Conservation (phyloP, 2,797 vertebrate species). For the Okamejei kenojei region DNA sequence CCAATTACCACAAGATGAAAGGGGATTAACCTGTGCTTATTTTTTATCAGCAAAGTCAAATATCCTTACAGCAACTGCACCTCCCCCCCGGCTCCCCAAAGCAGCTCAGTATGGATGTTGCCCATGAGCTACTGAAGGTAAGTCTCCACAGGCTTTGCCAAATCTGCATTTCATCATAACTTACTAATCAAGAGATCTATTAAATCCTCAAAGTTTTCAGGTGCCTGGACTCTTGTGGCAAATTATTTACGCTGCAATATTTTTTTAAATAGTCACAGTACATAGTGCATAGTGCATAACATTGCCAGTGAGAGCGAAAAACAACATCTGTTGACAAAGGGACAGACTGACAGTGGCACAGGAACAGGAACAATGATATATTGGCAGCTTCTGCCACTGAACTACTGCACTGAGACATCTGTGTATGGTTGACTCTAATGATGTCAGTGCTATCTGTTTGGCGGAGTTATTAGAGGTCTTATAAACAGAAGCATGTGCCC, state of each 20-base stretch:
- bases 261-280: not conserved
- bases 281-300: not conserved
- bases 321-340: not conserved
- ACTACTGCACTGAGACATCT: constrained; percentile 11
- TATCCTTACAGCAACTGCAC: not conserved
- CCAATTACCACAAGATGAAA: not conserved
- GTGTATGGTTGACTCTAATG: constrained; percentile 2
- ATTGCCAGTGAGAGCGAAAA: not conserved
- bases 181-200: not conserved
- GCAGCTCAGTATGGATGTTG: not conserved
- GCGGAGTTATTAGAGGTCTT: not conserved
- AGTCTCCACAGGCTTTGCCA: not conserved
- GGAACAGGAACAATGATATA: not conserved
- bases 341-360: not conserved
- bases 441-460: constrained; percentile 28
- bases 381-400: not conserved
- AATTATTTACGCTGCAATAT: not conserved
- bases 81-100: not conserved
- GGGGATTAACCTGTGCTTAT: not conserved
- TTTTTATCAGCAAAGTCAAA: not conserved
- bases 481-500: not conserved
- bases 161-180: not conserved
- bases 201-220: not conserved
- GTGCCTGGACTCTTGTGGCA: not conserved
- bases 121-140: not conserved